Conservation (phyloP, 2,797 vertebrate species). For the Ptychadena robeensis region DNA sequence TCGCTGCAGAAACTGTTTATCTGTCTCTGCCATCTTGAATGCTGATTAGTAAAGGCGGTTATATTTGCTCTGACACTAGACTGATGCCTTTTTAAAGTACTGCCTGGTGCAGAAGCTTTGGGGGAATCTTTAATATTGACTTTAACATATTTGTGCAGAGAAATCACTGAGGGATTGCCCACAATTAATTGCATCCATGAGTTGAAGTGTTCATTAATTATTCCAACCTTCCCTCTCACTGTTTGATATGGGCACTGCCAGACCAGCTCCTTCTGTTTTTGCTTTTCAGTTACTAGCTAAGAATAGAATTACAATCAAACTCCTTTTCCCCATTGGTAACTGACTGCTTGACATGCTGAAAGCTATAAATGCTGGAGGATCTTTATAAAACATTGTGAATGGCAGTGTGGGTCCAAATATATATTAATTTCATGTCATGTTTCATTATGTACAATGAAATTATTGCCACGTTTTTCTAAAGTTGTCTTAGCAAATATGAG, state of each 20-base stretch:
- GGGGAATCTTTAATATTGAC: conserved; percentile 96
- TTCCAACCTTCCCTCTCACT: conserved; percentile 82
- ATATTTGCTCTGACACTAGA: conserved; percentile 98
- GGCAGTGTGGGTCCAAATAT: conserved; percentile 4
- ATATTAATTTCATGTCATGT: conserved; percentile 14
- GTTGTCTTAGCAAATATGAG: neutral
- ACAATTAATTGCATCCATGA: conserved; percentile 82
- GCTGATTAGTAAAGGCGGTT: conserved; percentile 96
- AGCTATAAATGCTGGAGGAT: conserved; percentile 16
- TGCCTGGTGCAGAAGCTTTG: conserved; percentile 84
- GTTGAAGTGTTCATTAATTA: conserved; percentile 80
- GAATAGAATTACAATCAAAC: conserved; percentile 60
- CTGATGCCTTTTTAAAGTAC: conserved; percentile 99
- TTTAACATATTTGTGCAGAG: conserved; percentile 76
- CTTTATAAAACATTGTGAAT: conserved; percentile 28
- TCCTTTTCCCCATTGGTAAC: conserved; percentile 68
- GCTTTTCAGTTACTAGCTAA: conserved; percentile 56
- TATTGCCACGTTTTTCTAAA: neutral
- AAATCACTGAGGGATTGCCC: conserved; percentile 73
- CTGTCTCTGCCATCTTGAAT: conserved; percentile 80
- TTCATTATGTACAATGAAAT: conserved; percentile 1
- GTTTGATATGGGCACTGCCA: conserved; percentile 77
- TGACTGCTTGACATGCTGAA: conserved; percentile 30
- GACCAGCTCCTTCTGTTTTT: conserved; percentile 63
- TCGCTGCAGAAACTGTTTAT: conserved; percentile 65